Evolutionary conservation across 2,888 invertebrate species (phyloP).

Genomic region (Mimachlamys varia): DNA sequence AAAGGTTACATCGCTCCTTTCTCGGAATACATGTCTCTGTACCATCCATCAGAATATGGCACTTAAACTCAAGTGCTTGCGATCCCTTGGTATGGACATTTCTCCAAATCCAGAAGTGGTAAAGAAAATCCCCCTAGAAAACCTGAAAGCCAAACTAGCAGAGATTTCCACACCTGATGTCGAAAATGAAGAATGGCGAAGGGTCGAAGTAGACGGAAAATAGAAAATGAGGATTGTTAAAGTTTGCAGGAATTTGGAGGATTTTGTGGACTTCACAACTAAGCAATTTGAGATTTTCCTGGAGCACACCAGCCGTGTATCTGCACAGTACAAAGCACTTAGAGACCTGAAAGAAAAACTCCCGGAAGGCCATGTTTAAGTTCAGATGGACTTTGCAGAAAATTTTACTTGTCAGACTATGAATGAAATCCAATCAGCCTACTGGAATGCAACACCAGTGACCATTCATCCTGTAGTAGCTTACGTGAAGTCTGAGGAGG

Average conservation of each 20-base stretch:
- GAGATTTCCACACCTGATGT: conserved; percentile 26
- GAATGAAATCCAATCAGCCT: conserved; percentile 52
- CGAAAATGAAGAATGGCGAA: conserved; percentile 50
- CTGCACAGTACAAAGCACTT: conserved; percentile 49
- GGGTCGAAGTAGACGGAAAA: conserved; percentile 51
- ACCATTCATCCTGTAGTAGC: conserved; percentile 49
- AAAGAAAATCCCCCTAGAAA: conserved; percentile 43
- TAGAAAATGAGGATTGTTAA: conserved; percentile 55
- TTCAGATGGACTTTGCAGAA: conserved; percentile 60
- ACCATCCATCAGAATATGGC: conserved; percentile 54
- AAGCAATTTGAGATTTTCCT: conserved; percentile 50
- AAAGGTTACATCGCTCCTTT: conserved; percentile 44
- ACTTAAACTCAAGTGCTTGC: conserved; percentile 52
- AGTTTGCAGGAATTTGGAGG: neutral
- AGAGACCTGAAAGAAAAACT: conserved; percentile 51
- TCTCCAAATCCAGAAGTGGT: conserved; percentile 49
- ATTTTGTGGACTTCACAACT: conserved; percentile 43
- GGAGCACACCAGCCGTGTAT: conserved; percentile 45
- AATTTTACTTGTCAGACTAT: conserved; percentile 50
- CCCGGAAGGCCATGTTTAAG: conserved; percentile 39
- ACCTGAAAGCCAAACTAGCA: conserved; percentile 32
- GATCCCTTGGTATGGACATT: conserved; percentile 39
- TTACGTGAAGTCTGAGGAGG: conserved; percentile 38
- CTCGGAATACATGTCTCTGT: conserved; percentile 54
- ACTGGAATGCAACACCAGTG: too few relatives aligned